Base-by-base conservation (phyloP, 2,113 vertebrate species). In the Ancistrus triradiatus region DNA sequence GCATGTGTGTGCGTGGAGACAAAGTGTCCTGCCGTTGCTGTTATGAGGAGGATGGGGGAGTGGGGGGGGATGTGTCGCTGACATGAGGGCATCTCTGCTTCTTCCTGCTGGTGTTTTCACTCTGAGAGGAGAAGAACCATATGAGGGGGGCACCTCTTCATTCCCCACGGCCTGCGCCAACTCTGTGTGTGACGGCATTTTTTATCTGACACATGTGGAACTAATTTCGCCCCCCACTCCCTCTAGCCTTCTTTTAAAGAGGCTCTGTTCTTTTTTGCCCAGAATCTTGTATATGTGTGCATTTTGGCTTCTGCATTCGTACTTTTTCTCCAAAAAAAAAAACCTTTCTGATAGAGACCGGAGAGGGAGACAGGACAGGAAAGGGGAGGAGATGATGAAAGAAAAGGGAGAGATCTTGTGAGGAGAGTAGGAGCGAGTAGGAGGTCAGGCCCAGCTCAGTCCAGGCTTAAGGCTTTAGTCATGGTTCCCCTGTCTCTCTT, bases 141-240 rank as follows among this genome's bases (percentile, higher is more conserved):
- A 14, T 21, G 27, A n/a, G 9, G 13, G 21, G 7, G 21, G 5
- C 22, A 53, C 57, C 53, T 66, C 53, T 28, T 25, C 63, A 27
- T 66, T 66, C 63, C 63, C 63, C 63, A 58, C 53, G 53, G 53
- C 44, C 53, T 50, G 63, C 21, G 63, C 63, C 63, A 66, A 38
- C 63, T 66, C 63, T 66, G 52, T 66, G 63, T 66, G 61, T 64
- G 63, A 58, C 46, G 33, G 63, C 55, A 53, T 69, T 68, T 69
- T 42, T 81, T 72, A 74, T 80, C 77, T 68, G 73, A 79, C 85
- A 80, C 89, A 91, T 88, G 82, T 89, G 89, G 86, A 86, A 83
- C 77, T 81, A 80, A 87, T 89, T 87, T 87, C 77, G 59, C 86
- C 84, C 83, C 76, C 80, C 62, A 68, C 64, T 47, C 46, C 59